Percentiles rank a stretch among this genome's conserved stretches.
phyloP scores from a whole-genome alignment of 2,113 vertebrate species.

The Tachysurus fulvidraco region DNA sequence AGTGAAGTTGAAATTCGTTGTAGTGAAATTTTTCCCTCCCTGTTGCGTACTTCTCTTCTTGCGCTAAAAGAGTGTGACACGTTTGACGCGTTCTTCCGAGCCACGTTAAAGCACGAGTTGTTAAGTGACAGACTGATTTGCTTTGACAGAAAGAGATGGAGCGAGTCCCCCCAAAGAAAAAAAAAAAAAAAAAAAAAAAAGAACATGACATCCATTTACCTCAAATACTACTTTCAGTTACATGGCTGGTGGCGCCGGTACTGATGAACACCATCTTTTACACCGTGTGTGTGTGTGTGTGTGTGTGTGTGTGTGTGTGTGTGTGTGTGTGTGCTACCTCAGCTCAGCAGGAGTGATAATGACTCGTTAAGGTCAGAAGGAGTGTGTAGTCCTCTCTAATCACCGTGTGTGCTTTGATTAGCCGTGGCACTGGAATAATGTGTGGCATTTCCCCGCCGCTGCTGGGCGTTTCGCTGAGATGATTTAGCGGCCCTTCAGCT shows the following conservation, averaged over 20 bases:
- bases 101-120: not conserved
- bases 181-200: not conserved
- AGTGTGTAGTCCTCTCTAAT: constrained; percentile 60
- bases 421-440: constrained; percentile 64
- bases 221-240: constrained; percentile 3
- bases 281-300: constrained; percentile 31
- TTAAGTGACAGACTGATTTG: not conserved
- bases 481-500: constrained; percentile 68
- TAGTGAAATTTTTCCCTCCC: not conserved
- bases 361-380: constrained; percentile 63
- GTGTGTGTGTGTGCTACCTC: constrained; percentile 24
- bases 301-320: constrained; percentile 30
- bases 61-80: not conserved
- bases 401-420: constrained; percentile 68
- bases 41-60: not conserved
- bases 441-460: constrained; percentile 67
- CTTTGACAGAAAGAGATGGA: constrained; percentile 16
- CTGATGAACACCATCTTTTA: constrained; percentile 60
- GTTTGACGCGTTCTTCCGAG: not conserved
- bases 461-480: constrained; percentile 60
- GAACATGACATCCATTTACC: constrained; percentile 29
- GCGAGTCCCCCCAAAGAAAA: not conserved
- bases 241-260: constrained; percentile 17
- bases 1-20: not conserved
- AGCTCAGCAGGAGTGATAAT: constrained; percentile 54